phyloP scores from a whole-genome alignment of 2,797 vertebrate genomes.

The Rhynchotus rufescens region DNA sequence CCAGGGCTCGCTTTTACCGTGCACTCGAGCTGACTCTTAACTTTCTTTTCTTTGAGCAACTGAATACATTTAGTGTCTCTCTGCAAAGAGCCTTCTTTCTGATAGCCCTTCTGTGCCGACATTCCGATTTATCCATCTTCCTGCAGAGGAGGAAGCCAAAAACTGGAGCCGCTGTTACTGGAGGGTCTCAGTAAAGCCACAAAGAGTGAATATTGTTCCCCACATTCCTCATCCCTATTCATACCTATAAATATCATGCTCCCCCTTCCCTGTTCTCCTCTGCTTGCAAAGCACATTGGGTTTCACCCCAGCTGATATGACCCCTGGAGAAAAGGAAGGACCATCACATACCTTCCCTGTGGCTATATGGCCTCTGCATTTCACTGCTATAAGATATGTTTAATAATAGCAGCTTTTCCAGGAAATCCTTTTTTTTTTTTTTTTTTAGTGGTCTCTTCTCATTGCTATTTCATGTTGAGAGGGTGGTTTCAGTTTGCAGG shows the following conservation, averaged over 20 bases:
- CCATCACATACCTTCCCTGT: accelerated
- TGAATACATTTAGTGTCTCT: slow-evolving; percentile 31
- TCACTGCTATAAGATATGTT: background rate
- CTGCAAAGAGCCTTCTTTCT: background rate
- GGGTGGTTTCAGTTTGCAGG: background rate
- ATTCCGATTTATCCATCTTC: slow-evolving; percentile 19
- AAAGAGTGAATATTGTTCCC: slow-evolving; percentile 18
- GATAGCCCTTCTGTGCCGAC: background rate
- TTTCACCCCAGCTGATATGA: background rate
- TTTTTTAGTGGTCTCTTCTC: background rate
- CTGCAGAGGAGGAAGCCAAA: background rate
- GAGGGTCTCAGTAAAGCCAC: background rate
- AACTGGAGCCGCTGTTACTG: background rate
- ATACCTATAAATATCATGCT: background rate
- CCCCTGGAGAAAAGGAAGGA: background rate
- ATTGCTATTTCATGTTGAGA: accelerated
- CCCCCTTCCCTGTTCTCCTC: background rate
- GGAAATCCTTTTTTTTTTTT: background rate
- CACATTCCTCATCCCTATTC: background rate
- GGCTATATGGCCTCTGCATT: accelerated
- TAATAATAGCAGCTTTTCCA: background rate
- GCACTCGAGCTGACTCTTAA: background rate
- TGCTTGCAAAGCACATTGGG: background rate
- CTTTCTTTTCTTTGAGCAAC: background rate
- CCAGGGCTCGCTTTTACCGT: background rate